A percentile compares a stretch with the other conserved stretches of the same genome.
phyloP scores from a whole-genome alignment of 2,797 vertebrate species.

The Oophaga sylvatica region DNA sequence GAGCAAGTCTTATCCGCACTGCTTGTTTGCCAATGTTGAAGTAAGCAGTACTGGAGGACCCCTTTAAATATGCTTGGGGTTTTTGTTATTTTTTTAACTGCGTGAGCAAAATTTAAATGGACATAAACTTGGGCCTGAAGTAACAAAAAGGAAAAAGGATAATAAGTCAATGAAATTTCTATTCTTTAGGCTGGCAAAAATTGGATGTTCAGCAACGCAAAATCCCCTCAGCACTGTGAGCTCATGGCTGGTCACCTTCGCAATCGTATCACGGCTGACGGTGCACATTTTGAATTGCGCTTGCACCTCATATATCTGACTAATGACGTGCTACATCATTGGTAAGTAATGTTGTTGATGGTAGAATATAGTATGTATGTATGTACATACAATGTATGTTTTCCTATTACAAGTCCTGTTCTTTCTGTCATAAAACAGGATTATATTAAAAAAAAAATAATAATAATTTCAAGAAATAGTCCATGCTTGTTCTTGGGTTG shows the following conservation, averaged over 20 bases:
- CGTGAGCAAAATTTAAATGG: no score
- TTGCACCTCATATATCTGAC: constrained; percentile 97
- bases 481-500: no score
- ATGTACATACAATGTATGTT: no score
- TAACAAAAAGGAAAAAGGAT: neutral
- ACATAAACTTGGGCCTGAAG: no score
- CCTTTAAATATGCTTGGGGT: no score
- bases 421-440: no score
- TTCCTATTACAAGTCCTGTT: neutral
- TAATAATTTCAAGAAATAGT: no score
- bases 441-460: no score
- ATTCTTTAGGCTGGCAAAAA: constrained; percentile 91
- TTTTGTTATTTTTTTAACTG: no score
- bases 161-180: neutral
- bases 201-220: constrained; percentile 99
- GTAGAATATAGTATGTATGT: neutral
- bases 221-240: constrained; percentile 89
- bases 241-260: constrained; percentile 93
- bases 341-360: constrained; percentile 72
- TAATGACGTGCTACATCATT: constrained; percentile 96
- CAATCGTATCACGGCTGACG: constrained; percentile 88
- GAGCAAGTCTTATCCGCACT: no score
- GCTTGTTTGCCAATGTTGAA: no score
- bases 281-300: constrained; percentile 91
- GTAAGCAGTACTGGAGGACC: no score